Base-by-base conservation (phyloP, 2,797 vertebrate species). In the Rhinogobio ventralis region DNA sequence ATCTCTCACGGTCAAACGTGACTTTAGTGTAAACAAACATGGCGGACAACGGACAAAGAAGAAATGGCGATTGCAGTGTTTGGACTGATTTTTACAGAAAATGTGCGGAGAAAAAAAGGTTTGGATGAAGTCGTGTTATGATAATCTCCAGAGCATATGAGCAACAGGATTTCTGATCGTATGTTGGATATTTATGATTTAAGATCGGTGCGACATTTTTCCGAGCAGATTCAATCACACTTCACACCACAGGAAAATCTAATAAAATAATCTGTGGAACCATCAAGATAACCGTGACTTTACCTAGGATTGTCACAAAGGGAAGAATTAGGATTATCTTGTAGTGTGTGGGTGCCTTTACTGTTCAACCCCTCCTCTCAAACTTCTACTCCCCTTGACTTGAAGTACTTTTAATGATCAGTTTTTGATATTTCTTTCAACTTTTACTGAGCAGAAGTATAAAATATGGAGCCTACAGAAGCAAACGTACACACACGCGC, bases 401-500 rank as follows among this genome's bases (percentile, higher is more conserved):
- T 33, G 15, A 67, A 67, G 5, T 14, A 67, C 13, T 28, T 62
- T 28, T 28, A 28, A 28, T 2, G 2, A 62, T 8, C 11, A 13
- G n/a, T 60, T 62, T 49, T 28, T 62, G 23, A 25, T 25, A 79
- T 39, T 68, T 53, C 25, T 42, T 49, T 62, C 20, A 25, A 17
- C 36, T 36, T 75, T 42, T 20, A 71, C 45, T 53, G 66, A 86
- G 13, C 66, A 77, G n/a, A 20, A 53, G 42, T 71, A 72, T 60
- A 19, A 55, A n/a, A 82, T 45, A n/a, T 20, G 6, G 33, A 66
- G 57, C 19, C 30, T 36, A 39, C 28, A 57, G 23, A 66, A 53
- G 36, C 62, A 39, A 57, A 6, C 86, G 51, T 81, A 74, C 72
- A 57, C 33, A 86, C 83, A 89, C 85, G 86, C 79, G 89, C 28